Evolutionary conservation across 2,113 vertebrate genomes (phyloP), one percentile per base, ranked within the genome.

Genomic region (Hippocampus barbouri): DNA sequence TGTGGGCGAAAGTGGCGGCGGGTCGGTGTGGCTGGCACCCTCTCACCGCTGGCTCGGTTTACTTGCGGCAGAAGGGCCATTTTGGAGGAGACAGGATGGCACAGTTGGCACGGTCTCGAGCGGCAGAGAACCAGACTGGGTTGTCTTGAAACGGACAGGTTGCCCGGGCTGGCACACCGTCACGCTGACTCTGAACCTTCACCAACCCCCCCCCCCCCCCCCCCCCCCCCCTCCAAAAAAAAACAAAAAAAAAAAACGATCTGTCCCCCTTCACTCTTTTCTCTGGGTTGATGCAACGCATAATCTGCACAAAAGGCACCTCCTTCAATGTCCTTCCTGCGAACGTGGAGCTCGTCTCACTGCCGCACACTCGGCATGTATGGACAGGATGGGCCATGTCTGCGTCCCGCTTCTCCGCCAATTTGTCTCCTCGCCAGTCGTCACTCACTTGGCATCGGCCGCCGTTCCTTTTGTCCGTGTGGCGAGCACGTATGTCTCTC

Each of bases 31-130:
- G 73, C 82, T 90, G 87, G 84, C 86, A 68, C 79, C 0, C 38
- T 67, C 47, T 73, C 45, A 47, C 69, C 56, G 69, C 84, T 89
- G 88, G 86, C 86, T 82, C 72, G 0, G 66, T 84, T 83, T 73
- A 78, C 70, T 85, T 75, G 75, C 66, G 83, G 85, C 87, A 89
- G 86, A 87, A 86, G 85, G 89, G 78, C 83, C 84, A 68, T 87
- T 88, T 87, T 84, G 86, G 86, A 87, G 81, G 54, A 87, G 87
- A 88, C 89, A 88, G 87, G 82, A 89, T 89, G 87, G 84, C 84
- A 86, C 81, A 86, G 80, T 89, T 89, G 87, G 89, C 89, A 82
- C 18, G 78, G 77, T 8, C 38, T n/a, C 76, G 54, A 45, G 70
- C 67, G 73, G 75, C 79, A 66, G 73, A 74, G 74, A 74, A 79